Conservation (phyloP, 2,797 vertebrate genomes). For the Cetoscarus ocellatus region DNA sequence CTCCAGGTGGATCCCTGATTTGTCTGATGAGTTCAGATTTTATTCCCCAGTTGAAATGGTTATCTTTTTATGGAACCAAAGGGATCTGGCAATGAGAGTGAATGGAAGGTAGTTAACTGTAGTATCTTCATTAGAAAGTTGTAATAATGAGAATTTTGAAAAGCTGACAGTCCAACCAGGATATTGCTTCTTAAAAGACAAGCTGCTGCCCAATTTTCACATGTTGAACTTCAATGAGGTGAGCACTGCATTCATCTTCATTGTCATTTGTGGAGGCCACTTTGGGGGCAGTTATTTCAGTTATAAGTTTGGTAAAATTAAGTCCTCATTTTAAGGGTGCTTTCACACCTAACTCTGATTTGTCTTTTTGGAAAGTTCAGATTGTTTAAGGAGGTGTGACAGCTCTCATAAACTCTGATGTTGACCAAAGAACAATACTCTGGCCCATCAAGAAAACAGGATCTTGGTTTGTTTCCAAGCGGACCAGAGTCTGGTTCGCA, state of each 20-base stretch:
- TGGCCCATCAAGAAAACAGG: no score
- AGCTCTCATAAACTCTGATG: no score
- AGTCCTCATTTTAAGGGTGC: no score
- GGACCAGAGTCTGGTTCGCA: no score
- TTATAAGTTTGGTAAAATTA: neutral
- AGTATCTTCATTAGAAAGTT: neutral
- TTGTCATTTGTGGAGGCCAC: neutral
- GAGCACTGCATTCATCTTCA: neutral
- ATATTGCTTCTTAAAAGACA: conserved; percentile 3
- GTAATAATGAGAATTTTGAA: neutral
- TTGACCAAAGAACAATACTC: no score
- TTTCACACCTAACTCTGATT: no score
- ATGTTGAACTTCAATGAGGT: neutral
- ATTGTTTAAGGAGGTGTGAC: no score
- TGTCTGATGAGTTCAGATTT: neutral
- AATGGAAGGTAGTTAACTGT: neutral
- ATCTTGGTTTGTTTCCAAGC: no score
- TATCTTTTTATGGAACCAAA: neutral
- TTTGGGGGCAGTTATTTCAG: neutral
- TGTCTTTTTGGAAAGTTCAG: no score
- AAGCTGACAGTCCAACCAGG: neutral
- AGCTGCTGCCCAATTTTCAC: neutral
- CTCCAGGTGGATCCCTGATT: neutral
- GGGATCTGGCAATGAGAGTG: neutral
- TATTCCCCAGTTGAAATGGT: neutral